A percentile compares a stretch with the other conserved stretches of the same genome.
Evolutionary conservation across 2,888 invertebrate species (phyloP).

Genomic region (Cosmia trapezina): DNA sequence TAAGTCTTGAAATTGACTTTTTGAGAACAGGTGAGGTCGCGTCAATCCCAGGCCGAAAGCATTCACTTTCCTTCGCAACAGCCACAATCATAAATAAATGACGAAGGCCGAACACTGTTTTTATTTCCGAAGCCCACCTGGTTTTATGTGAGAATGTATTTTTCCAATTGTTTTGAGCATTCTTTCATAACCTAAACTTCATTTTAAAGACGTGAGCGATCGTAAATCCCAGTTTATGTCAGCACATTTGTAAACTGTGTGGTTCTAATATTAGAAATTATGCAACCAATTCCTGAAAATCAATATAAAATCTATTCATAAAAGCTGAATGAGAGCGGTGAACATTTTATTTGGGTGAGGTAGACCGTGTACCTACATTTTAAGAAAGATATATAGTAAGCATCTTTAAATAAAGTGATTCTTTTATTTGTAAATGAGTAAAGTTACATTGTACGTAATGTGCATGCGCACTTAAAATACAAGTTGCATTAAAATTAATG

Average conservation of each 20-base stretch:
- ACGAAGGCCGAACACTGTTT: conserved; percentile 80
- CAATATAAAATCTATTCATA: conserved; percentile 58
- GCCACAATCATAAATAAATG: conserved; percentile 77
- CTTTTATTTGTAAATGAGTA: conserved; percentile 38
- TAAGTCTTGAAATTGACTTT: conserved; percentile 84
- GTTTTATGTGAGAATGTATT: conserved; percentile 80
- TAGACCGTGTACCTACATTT: conserved; percentile 18
- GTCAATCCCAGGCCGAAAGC: conserved; percentile 77
- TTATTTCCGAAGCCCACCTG: conserved; percentile 83
- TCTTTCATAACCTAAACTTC: conserved; percentile 85
- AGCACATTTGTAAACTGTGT: conserved; percentile 80
- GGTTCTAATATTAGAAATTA: conserved; percentile 81
- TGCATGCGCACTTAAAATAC: conserved; percentile 48
- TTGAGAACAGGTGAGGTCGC: conserved; percentile 84
- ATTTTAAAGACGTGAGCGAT: conserved; percentile 80
- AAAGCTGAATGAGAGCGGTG: conserved; percentile 32
- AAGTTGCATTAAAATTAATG: conserved; percentile 58
- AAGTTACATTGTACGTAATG: conserved; percentile 44
- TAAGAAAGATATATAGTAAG: conserved; percentile 15
- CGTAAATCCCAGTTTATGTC: conserved; percentile 85
- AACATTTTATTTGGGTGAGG: conserved; percentile 40
- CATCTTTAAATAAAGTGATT: conserved; percentile 37
- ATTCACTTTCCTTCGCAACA: conserved; percentile 82
- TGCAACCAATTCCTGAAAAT: conserved; percentile 72
- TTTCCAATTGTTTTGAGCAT: conserved; percentile 81